Percentiles rank a stretch among this genome's conserved stretches.
phyloP scores from a whole-genome alignment of 2,888 invertebrate genomes.

The Sinelater perroti region DNA sequence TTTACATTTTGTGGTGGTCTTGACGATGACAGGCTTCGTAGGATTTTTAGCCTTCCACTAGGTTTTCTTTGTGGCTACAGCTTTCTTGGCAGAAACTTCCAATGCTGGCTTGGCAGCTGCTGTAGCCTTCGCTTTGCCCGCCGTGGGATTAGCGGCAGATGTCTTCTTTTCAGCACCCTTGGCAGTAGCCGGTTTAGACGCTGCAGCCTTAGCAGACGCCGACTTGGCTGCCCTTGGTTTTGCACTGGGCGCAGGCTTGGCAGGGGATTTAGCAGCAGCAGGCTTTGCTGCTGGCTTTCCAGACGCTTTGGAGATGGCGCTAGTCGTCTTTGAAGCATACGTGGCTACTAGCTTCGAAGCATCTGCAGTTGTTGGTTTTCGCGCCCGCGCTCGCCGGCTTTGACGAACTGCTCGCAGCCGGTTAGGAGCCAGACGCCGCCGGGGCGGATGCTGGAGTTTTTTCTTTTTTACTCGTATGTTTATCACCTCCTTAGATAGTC shows the following conservation, averaged over 20 bases:
- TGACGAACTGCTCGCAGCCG: conserved; percentile 50
- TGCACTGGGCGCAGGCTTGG: conserved; percentile 57
- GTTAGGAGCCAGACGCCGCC: conserved; percentile 47
- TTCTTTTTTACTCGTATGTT: too few species aligned
- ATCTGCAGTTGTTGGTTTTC: conserved; percentile 53
- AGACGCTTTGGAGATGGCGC: conserved; percentile 33
- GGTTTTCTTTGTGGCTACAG: conserved; percentile 59
- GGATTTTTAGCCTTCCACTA: conserved; percentile 52
- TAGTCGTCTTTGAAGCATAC: too few species aligned
- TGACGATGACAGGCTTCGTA: conserved; percentile 48
- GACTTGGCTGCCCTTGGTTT: conserved; percentile 56
- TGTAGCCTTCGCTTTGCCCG: conserved; percentile 58
- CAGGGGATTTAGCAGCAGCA: conserved; percentile 55
- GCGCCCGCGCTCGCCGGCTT: conserved; percentile 40
- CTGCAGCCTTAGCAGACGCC: conserved; percentile 51
- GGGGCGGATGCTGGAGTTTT: conserved; percentile 61
- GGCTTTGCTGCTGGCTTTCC: conserved; percentile 52
- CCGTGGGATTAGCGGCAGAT: conserved; percentile 52
- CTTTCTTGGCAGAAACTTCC: conserved; percentile 52
- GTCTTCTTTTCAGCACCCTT: conserved; percentile 60
- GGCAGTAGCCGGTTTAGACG: conserved; percentile 60
- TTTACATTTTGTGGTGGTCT: too few species aligned
- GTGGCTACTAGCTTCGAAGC: conserved; percentile 53
- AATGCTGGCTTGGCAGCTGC: conserved; percentile 62
- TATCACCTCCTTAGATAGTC: too few species aligned